Evolutionary conservation across 2,113 vertebrate species (phyloP).

Genomic region (Centropus bengalensis): DNA sequence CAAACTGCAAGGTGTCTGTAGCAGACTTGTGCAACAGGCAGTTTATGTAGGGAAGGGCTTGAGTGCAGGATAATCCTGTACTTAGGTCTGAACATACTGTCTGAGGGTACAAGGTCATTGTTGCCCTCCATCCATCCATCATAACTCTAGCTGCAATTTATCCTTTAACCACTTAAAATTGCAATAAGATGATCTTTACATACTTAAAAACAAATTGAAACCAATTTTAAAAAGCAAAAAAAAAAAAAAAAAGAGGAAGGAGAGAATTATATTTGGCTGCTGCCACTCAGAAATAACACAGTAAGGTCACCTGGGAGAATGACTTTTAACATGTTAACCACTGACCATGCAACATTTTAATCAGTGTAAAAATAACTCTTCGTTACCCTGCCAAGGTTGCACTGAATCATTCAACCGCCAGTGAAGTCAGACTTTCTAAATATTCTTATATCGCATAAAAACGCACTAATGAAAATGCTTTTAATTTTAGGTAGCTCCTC

Average conservation of each 20-base stretch:
- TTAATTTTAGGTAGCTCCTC: conserved; percentile 22
- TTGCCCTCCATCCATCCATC: background rate
- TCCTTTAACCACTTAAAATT: background rate
- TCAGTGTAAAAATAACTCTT: conserved; percentile 54
- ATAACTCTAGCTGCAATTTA: too few species aligned
- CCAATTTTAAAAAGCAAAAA: background rate
- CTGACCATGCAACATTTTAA: conserved; percentile 37
- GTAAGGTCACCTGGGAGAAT: conserved; percentile 41
- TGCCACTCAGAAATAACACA: conserved; percentile 33
- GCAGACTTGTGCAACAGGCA: background rate
- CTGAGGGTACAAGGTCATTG: background rate
- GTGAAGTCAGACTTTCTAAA: conserved; percentile 65
- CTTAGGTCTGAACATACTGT: background rate
- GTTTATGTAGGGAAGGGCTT: background rate
- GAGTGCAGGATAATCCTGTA: background rate
- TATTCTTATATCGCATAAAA: conserved; percentile 42
- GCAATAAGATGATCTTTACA: background rate
- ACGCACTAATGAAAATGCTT: conserved; percentile 8
- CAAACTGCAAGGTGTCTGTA: background rate
- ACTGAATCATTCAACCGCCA: conserved; percentile 52
- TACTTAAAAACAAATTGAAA: background rate
- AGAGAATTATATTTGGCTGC: background rate
- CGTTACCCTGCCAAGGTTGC: conserved; percentile 8
- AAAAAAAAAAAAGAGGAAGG: background rate
- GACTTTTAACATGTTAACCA: conserved; percentile 54